Evolutionary conservation across 2,113 vertebrate genomes (phyloP).

Genomic region (Gallinago paraguaiae): DNA sequence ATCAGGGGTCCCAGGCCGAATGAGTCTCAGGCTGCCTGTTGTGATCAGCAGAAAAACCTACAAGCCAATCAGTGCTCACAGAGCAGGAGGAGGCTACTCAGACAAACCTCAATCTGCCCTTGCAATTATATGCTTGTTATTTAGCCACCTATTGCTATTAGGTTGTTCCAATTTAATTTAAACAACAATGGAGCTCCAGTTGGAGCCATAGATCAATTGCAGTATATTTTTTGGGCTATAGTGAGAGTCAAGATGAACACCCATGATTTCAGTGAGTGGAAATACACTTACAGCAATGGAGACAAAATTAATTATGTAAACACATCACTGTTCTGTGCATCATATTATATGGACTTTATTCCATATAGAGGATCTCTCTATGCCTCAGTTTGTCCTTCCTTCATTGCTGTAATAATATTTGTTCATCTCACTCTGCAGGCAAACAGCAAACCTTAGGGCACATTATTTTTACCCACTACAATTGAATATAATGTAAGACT

Average conservation of each 20-base stretch:
- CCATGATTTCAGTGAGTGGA: neutral
- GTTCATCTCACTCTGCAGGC: neutral
- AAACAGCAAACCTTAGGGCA: neutral
- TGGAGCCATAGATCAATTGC: neutral
- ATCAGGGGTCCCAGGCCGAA: neutral
- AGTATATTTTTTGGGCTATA: neutral
- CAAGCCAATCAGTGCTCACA: neutral
- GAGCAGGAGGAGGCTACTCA: neutral
- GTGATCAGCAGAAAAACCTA: neutral
- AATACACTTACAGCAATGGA: neutral
- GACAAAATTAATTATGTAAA: neutral
- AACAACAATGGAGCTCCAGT: neutral
- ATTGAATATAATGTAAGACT: neutral
- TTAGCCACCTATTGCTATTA: neutral
- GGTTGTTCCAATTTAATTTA: neutral
- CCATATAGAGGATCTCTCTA: neutral
- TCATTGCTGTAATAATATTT: neutral
- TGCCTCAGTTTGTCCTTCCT: neutral
- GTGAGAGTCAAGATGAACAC: neutral
- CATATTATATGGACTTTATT: neutral
- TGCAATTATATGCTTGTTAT: neutral
- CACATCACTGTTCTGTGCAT: neutral
- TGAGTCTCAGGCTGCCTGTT: neutral
- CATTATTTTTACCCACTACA: neutral
- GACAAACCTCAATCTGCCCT: neutral